Conservation (phyloP, 2,113 vertebrate species). For the Rhipidura dahli region DNA sequence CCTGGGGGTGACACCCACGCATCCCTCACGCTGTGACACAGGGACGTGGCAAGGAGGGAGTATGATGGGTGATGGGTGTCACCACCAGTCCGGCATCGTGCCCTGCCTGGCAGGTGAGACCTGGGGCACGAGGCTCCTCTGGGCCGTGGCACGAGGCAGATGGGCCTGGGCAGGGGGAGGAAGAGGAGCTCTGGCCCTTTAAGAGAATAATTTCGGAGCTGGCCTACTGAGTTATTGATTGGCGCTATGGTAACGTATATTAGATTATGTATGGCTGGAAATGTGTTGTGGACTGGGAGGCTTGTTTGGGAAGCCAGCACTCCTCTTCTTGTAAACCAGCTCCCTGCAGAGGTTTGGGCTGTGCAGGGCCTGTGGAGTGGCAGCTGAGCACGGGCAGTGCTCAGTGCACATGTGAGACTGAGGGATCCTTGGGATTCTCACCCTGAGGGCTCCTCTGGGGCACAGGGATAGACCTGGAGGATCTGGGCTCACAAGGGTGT, state of each 20-base stretch:
- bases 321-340: slow-evolving; percentile 68
- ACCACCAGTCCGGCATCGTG: rapidly evolving
- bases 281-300: slow-evolving; percentile 62
- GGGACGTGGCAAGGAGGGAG: rapidly evolving
- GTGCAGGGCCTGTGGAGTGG: not conserved
- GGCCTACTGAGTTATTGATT: slow-evolving; percentile 76
- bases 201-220: slow-evolving; percentile 70
- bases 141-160: not conserved
- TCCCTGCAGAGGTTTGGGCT: slow-evolving; percentile 43
- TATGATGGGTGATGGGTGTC: not conserved
- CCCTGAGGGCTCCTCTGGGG: not conserved
- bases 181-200: slow-evolving; percentile 65
- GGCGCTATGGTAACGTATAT: slow-evolving; percentile 79
- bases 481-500: rapidly evolving
- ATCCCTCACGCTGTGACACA: rapidly evolving
- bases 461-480: not conserved
- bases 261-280: slow-evolving; percentile 78
- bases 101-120: not conserved
- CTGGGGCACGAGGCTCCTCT: not conserved
- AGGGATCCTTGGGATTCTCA: rapidly evolving
- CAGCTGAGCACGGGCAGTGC: not conserved
- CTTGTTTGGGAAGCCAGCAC: slow-evolving; percentile 58
- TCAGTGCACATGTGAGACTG: rapidly evolving
- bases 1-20: not conserved
- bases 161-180: not conserved